These are phyloP conservation scores for Lerema accius DNA, from an alignment of 1,140 invertebrate genomes.

Conservation along the genomic window DNA sequence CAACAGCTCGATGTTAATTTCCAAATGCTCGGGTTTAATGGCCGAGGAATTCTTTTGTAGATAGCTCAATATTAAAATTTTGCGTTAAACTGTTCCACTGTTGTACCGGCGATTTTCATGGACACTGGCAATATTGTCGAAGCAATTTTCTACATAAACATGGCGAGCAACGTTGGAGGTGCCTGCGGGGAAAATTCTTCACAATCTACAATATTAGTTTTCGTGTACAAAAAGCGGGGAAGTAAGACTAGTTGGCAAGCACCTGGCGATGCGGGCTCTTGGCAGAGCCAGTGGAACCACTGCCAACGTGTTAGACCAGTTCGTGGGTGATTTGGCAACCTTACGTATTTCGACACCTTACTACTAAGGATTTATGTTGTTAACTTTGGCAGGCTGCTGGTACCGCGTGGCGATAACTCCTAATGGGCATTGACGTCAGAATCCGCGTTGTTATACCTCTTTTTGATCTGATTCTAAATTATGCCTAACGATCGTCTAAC, in stretches of 20 bases:
- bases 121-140: slow-evolving; percentile 39
- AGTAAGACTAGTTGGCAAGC: slow-evolving; percentile 40
- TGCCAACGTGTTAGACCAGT: slow-evolving; percentile 53
- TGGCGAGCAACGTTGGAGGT: slow-evolving; percentile 8
- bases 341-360: slow-evolving; percentile 54
- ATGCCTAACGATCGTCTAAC: slow-evolving; percentile 17
- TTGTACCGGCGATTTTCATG: slow-evolving; percentile 33
- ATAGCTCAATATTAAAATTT: slow-evolving; percentile 16
- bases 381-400: slow-evolving; percentile 45
- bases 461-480: slow-evolving; percentile 15
- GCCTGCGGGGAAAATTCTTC: slow-evolving; percentile 25
- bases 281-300: slow-evolving; percentile 40
- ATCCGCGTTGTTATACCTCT: not conserved
- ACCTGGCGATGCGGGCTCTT: slow-evolving; percentile 46
- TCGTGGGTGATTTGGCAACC: slow-evolving; percentile 55
- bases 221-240: slow-evolving; percentile 25
- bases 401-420: slow-evolving; percentile 3
- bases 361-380: slow-evolving; percentile 52
- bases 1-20: slow-evolving; percentile 13
- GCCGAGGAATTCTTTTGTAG: slow-evolving; percentile 18
- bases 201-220: slow-evolving; percentile 32
- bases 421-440: slow-evolving; percentile 20
- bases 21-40: slow-evolving; percentile 12
- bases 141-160: slow-evolving; percentile 35
- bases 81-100: slow-evolving; percentile 5